Evolutionary conservation across 2,888 invertebrate genomes (phyloP).

Genomic region (Platycheirus albimanus): DNA sequence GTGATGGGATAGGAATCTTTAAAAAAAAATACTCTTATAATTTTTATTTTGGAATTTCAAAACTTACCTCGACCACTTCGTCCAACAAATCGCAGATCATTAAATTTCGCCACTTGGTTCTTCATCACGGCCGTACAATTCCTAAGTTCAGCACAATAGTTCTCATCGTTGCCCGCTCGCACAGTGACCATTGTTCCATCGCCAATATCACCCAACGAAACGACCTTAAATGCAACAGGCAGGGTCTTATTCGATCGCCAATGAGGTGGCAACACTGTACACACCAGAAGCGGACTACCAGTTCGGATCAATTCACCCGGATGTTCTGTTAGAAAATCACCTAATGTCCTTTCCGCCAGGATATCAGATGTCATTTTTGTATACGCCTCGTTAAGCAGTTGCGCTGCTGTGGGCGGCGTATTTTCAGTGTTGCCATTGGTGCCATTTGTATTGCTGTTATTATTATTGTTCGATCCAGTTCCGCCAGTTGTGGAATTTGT

Average conservation of each 20-base stretch:
- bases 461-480: conserved; percentile 83
- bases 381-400: conserved; percentile 90
- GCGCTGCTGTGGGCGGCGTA: conserved; percentile 88
- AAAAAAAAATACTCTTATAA: too few relatives aligned
- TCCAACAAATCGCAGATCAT: conserved; percentile 98
- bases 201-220: conserved; percentile 95
- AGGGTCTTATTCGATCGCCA: conserved; percentile 99
- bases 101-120: conserved; percentile 99
- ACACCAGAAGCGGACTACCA: conserved; percentile 96
- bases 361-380: conserved; percentile 96
- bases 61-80: conserved; percentile 98
- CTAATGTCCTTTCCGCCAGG: conserved; percentile 92
- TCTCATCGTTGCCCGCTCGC: conserved; percentile 98
- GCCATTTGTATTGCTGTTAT: conserved; percentile 81
- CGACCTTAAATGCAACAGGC: conserved; percentile 98
- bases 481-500: conserved; percentile 75
- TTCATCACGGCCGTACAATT: conserved; percentile 98
- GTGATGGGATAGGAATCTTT: too few relatives aligned
- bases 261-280: conserved; percentile 96
- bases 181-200: conserved; percentile 98
- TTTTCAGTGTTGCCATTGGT: conserved; percentile 84
- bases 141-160: conserved; percentile 96
- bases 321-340: conserved; percentile 94
- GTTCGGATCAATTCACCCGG: conserved; percentile 96
- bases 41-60: too few relatives aligned